Base-by-base conservation (phyloP, 2,888 invertebrate species). In the Ctenicera cuprea region DNA sequence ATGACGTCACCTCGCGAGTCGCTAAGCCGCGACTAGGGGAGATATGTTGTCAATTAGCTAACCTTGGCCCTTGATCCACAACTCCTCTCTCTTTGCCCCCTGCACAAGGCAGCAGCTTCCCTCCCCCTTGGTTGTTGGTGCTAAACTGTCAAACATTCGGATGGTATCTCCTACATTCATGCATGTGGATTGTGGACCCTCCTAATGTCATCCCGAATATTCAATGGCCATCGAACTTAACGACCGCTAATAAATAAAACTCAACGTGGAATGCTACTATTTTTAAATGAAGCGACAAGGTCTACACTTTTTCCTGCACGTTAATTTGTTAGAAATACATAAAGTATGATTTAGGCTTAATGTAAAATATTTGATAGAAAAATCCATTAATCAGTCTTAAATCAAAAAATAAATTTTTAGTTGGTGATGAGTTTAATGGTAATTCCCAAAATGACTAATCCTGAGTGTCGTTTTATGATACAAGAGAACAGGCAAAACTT, bases 11-110 rank as follows among this genome's bases (percentile, higher is more conserved):
- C 80, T 69, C 71, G 77, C 75, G 79, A 79, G 77, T 79, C 77
- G 80, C 78, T 80, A 82, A 79, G 80, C 82, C 77, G 77, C 77
- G 79, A 76, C 77, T 79, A 79, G 79, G 83, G 82, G 81, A 81
- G 80, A 82, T 79, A 81, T 80, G 80, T 81, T 79, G 82, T 82
- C 83, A 83, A 83, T 83, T 83, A 83, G 83, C 80, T 78, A 80
- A 81, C 80, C 80, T 79, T 80, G 82, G 82, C 81, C 80, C 80
- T 78, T 77, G 76, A 79, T 79, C 76, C 77, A 67, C 67, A 69
- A 71, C 73, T 72, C 72, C 77, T 69, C 76, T 71, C 66, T 64
- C 71, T 69, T 70, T 71, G 75, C 76, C 71, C 73, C 72, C 66
- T 66, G 64, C 75, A 38, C 26, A 69, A 72, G 68, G 71, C 73